Evolutionary conservation across 2,888 invertebrate genomes (phyloP), one percentile per base, ranked within the genome.

Genomic region (Lissocephala sabroskyi): DNA sequence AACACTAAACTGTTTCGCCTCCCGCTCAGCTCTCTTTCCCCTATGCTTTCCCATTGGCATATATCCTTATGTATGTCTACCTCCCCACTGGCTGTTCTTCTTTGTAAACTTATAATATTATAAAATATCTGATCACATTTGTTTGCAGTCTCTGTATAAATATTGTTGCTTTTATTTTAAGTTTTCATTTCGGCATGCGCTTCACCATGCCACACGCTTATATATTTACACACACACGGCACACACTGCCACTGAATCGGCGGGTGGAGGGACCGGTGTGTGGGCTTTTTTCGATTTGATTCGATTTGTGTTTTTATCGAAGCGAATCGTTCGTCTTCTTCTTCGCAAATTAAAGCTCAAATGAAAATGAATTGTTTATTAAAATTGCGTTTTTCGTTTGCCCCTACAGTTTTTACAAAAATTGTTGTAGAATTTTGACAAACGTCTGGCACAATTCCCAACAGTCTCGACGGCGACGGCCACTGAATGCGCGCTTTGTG

Each of bases 111-210:
- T 80, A 81, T 81, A 79, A 79, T 79, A 71, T 71, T 71, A 71
- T 71, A 82, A 79, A 81, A 84, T 83, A 84, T 84, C 84, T 84
- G 84, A 84, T 84, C 84, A 84, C 84, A 84, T 84, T 82, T 82
- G 79, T 81, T 83, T 84, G 84, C 84, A 84, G 84, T 84, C 84
- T 84, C 82, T 82, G 78, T 82, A 81, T 80, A 81, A 77, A 79
- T 77, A 75, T 71, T 67, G 59, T 68, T 71, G 63, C 70, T 63
- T 61, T 43, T 55, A 14, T 53, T 60, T 52, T 46, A 41, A 37
- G 50, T 64, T 44, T 45, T 48, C 51, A 35, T 35, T 53, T 32
- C n/a, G n/a, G n/a, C n/a, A n/a, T n/a, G n/a, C n/a, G n/a, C n/a
- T 40, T 48, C 36, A 29, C 14, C 11, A 16, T 39, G 39, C 33